Evolutionary conservation across 2,888 invertebrate species (phyloP).

Genomic region (Agrilus biguttatus): DNA sequence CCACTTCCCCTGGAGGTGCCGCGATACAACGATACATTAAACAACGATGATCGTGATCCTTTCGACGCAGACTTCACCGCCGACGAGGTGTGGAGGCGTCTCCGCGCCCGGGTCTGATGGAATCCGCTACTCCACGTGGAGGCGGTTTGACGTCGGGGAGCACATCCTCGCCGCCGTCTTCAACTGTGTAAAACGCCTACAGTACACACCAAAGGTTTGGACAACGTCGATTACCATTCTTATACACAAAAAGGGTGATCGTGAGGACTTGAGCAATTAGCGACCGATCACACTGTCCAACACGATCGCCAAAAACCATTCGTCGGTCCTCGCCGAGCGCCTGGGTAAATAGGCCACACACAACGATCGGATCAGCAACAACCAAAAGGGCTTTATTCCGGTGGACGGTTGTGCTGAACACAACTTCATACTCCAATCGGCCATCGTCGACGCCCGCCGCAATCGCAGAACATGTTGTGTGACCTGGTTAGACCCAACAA

Average conservation of each 20-base stretch:
- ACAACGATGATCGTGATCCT: neutral
- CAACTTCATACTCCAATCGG: slow-evolving; percentile 18
- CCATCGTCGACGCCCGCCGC: slow-evolving; percentile 13
- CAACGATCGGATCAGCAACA: neutral
- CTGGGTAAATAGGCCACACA: neutral
- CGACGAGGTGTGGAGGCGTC: neutral
- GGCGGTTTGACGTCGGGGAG: neutral
- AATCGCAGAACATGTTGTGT: too few relatives aligned
- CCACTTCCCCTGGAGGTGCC: too few relatives aligned
- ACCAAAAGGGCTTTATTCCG: slow-evolving; percentile 22
- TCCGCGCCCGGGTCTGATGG: neutral
- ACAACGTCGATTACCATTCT: neutral
- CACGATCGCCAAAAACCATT: neutral
- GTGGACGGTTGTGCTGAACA: slow-evolving; percentile 19
- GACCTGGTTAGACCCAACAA: slow-evolving; percentile 23
- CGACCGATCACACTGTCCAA: neutral
- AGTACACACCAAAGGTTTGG: neutral
- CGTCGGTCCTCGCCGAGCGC: neutral
- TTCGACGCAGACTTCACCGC: neutral
- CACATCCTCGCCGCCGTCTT: neutral
- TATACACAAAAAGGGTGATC: neutral
- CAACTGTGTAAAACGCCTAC: neutral
- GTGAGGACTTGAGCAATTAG: neutral
- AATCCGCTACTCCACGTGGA: neutral
- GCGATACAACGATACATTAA: too few relatives aligned